Evolutionary conservation across 2,888 invertebrate genomes (phyloP), one percentile per base, ranked within the genome.

Genomic region (Eugnorisma glareosa): DNA sequence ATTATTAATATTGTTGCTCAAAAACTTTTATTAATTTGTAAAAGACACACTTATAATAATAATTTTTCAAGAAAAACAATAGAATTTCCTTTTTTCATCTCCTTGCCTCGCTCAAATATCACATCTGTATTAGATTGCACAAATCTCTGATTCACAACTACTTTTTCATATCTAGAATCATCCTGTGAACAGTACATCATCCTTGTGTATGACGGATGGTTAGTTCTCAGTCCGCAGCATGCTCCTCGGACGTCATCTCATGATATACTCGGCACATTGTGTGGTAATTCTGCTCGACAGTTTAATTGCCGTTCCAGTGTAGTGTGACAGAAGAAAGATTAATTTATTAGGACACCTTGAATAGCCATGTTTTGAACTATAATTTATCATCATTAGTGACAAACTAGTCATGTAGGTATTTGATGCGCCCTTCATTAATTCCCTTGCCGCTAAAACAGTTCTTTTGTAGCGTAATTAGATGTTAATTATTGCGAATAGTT

Each of bases 231-330:
- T 88, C 87, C 86, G 84, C 90, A 89, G 90, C 90, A 91, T 92
- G 93, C 92, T 85, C 91, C 77, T 89, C 91, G 90, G 89, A 91
- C 93, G 96, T 95, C 96, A 95, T 95, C 93, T 92, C 91, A 94
- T 94, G 95, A 96, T 95, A 95, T 94, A 96, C 94, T 92, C 93
- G 88, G 90, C 95, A 94, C 94, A 96, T 96, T 96, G 96, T 96
- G 96, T 96, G 96, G 96, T 96, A 96, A 96, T 96, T 94, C 93
- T 89, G 92, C 92, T 90, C 90, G 90, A 89, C 90, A 94, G 92
- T 94, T 95, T 96, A 96, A 96, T 96, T 96, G 94, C 95, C 94
- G 91, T 93, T 92, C 92, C 94, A 93, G 93, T 93, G 92, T 93
- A 93, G 93, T 94, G 94, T 92, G 94, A 94, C 95, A 94, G 93